Evolutionary conservation across 2,797 vertebrate genomes (phyloP), one percentile per base, ranked within the genome.

Genomic region (Liparis tanakae): DNA sequence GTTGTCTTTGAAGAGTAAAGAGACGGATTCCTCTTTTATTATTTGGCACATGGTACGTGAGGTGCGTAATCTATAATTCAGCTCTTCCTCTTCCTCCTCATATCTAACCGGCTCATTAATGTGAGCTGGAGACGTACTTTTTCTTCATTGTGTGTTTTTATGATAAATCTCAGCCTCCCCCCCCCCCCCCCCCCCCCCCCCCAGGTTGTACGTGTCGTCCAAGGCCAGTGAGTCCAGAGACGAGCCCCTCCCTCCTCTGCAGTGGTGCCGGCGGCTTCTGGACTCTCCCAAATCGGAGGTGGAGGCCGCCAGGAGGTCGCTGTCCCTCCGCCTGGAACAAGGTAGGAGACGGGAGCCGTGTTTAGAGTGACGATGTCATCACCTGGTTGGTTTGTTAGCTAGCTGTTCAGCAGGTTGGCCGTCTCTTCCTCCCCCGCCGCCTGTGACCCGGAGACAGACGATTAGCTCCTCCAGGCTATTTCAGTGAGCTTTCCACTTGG

Each of bases 251-350:
- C 93, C 85, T 10, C 93, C 96, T 39, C 87, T 97, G 74, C 94
- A 97, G 87, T 99, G 98, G 97, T 97, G 96, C 88, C 94, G 97
- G 48, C 95, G 90, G 34, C 91, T 94, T 78, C 92, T 99, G 85
- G 96, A 98, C 84, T 87, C 94, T 54, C 96, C 96, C 22, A 95
- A 89, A 70, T 94, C 96, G 0, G 97, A 97, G 82, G 90, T 95
- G 91, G 96, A 97, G 81, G 91, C 94, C n/a, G 93, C 95, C 74
- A 95, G 95, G 82, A 92, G 95, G 18, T 96, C 97, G 2, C 87
- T 97, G 14, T 95, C 95, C 80, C 96, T 96, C 59, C 94, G 95
- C 70, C 87, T 97, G 76, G 96, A 97, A 60, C 96, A 97, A 96
- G 97, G 97, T 91, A 55, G 0, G 2, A 56, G 34, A 13, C 6